Percentiles rank a stretch among this genome's conserved stretches.
phyloP scores from a whole-genome alignment of 1,140 invertebrate genomes.

The Bombus confusus region DNA sequence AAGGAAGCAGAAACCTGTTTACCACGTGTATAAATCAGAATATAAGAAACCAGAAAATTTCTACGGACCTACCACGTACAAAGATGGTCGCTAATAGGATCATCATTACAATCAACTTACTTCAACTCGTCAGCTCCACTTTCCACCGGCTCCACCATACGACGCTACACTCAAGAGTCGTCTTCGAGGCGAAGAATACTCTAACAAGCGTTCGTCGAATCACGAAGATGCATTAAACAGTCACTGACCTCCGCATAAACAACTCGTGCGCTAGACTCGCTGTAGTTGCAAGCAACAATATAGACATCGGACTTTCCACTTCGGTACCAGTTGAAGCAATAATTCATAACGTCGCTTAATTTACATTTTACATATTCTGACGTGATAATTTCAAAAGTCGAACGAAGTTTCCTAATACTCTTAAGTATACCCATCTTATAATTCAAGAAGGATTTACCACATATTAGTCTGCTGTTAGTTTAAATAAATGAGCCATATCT shows the following conservation, averaged over 20 bases:
- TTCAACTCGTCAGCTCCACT: constrained; percentile 5
- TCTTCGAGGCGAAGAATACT: neutral
- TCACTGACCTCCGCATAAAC: neutral
- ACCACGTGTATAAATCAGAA: neutral
- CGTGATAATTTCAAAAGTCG: neutral
- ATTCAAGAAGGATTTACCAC: too few relatives aligned
- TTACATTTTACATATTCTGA: neutral
- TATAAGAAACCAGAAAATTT: neutral
- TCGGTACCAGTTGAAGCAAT: neutral
- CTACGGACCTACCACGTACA: neutral
- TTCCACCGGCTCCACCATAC: neutral
- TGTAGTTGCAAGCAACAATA: neutral
- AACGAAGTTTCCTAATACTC: too few relatives aligned
- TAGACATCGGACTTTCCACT: neutral
- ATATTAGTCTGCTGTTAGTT: too few relatives aligned
- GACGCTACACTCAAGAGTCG: neutral
- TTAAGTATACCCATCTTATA: too few relatives aligned
- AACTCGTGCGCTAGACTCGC: neutral
- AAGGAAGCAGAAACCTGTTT: too few relatives aligned
- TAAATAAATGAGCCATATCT: too few relatives aligned
- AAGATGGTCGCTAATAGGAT: neutral
- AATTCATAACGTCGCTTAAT: neutral
- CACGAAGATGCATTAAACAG: constrained; percentile 14
- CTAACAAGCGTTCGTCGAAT: neutral
- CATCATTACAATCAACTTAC: constrained; percentile 23